Evolutionary conservation across 2,797 vertebrate species (phyloP).

Genomic region (Muscicapa comitata): DNA sequence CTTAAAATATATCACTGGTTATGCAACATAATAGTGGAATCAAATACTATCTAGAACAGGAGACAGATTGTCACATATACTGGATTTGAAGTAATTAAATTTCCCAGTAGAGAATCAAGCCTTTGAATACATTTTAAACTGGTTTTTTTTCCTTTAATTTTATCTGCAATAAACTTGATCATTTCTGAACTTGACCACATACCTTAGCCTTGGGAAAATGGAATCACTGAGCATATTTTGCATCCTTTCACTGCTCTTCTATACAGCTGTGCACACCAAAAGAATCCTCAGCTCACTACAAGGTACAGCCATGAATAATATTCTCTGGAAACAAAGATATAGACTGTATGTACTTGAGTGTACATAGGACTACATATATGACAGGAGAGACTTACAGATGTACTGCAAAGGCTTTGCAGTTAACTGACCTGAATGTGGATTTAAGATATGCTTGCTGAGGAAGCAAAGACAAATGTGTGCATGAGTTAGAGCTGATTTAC

Average conservation of each 20-base stretch:
- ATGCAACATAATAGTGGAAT: neutral
- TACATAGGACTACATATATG: neutral
- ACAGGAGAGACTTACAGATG: neutral
- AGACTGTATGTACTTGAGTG: neutral
- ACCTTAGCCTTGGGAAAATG: neutral
- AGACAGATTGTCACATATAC: neutral
- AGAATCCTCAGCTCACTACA: neutral
- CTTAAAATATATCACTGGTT: neutral
- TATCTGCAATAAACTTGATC: neutral
- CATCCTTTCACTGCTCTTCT: neutral
- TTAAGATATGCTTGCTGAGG: neutral
- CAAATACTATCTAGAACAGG: neutral
- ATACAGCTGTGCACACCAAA: neutral
- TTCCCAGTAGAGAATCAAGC: neutral
- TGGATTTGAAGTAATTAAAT: neutral
- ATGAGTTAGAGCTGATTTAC: neutral
- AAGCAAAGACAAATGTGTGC: neutral
- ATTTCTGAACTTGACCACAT: neutral
- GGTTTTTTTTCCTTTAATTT: neutral
- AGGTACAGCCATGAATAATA: neutral
- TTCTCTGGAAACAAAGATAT: neutral
- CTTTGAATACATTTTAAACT: neutral
- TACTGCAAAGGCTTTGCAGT: neutral
- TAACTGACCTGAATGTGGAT: neutral
- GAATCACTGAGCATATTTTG: neutral